Evolutionary conservation across 2,888 invertebrate genomes (phyloP).

Genomic region (Octodonta nipae): DNA sequence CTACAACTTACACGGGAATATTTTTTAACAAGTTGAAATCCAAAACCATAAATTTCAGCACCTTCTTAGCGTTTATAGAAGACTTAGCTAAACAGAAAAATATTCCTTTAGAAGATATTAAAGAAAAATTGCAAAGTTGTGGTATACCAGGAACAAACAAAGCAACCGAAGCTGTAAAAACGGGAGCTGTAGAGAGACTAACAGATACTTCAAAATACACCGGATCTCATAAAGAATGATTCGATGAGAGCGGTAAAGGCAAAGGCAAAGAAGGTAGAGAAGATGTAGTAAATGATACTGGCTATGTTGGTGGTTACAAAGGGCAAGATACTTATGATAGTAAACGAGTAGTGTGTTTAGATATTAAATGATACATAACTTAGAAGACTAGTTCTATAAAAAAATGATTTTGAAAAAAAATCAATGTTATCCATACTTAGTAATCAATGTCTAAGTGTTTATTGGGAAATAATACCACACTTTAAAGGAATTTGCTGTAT

Average conservation of each 20-base stretch:
- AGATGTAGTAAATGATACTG: slow-evolving; percentile 56
- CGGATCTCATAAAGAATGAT: slow-evolving; percentile 70
- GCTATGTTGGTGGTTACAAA: slow-evolving; percentile 71
- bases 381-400: too few species aligned
- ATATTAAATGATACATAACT: too few species aligned
- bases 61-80: slow-evolving; percentile 53
- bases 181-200: slow-evolving; percentile 53
- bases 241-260: slow-evolving; percentile 69
- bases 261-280: slow-evolving; percentile 75
- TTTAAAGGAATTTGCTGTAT: too few species aligned
- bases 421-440: too few species aligned
- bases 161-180: slow-evolving; percentile 35
- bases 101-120: slow-evolving; percentile 57
- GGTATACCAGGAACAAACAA: slow-evolving; percentile 40
- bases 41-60: slow-evolving; percentile 22
- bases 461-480: too few species aligned
- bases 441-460: too few species aligned
- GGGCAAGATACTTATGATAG: slow-evolving; percentile 64
- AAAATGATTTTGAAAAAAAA: too few species aligned
- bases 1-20: slow-evolving; percentile 80
- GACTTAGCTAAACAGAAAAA: slow-evolving; percentile 70
- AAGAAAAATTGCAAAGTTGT: slow-evolving; percentile 61
- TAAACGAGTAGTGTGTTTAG: slow-evolving; percentile 19
- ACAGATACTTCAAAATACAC: slow-evolving; percentile 78
- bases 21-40: slow-evolving; percentile 74